Base-by-base conservation (phyloP, 2,797 vertebrate species). In the Poecile montanus region DNA sequence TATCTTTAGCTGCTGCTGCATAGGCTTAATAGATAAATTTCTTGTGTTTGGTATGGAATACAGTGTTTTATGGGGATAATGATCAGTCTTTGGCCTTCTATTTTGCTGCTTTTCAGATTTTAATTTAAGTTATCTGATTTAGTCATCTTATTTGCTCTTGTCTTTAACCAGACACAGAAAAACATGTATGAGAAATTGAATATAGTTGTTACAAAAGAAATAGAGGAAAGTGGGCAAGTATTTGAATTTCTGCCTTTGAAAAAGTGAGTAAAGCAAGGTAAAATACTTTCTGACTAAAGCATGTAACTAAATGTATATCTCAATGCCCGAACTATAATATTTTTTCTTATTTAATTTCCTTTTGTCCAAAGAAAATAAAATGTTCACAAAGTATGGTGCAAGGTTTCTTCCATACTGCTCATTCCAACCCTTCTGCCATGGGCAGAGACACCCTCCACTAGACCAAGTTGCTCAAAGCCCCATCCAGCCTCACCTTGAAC, bases 1-100 rank as follows among this genome's bases (percentile, higher is more conserved):
- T 96, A 85, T 91, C 68, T 93, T 85, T 81, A 85, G 85, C 76
- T 89, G 44, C 48, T 80, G 25, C 32, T 75, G 79, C 61, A 61
- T 77, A 20, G 10, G 21, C 34, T 91, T 83, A 73, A 54, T 57
- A 85, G 81, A 85, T 72, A 88, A 48, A 45, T 79, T 89, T 85
- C 19, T 71, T 44, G 17, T 71, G 45, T 83, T 89, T 89, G 9
- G 4, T 85, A 13, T 73, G 51, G 42, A 65, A 81, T 78, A n/a
- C 7, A 26, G 45, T 76, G 70, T 56, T 86, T 61, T 76, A 22
- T 56, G 45, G 32, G 50, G 32, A 83, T 93, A 79, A 74, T 61
- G 14, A 66, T 89, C 74, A 94, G 16, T 29, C 20, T 84, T 77
- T 51, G 34, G 12, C 60, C 22, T 92, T 94, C 58, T 92, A 3